phyloP scores from a whole-genome alignment of 2,113 vertebrate genomes.

The Reinhardtius hippoglossoides region DNA sequence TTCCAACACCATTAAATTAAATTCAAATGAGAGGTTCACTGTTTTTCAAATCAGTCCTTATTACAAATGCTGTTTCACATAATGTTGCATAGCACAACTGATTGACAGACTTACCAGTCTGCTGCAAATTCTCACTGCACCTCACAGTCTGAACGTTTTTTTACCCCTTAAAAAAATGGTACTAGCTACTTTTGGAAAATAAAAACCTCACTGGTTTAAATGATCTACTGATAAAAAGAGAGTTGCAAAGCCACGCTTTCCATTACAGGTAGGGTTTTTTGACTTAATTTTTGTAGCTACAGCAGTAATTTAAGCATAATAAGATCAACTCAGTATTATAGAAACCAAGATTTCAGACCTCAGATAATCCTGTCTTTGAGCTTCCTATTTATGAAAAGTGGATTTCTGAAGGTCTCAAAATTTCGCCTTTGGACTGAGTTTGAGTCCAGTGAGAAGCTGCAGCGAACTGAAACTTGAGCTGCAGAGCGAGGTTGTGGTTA shows the following conservation, averaged over 20 bases:
- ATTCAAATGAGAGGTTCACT: slow-evolving; percentile 19
- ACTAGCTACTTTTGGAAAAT: slow-evolving; percentile 14
- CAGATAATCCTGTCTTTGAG: background rate
- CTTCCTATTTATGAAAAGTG: slow-evolving; percentile 11
- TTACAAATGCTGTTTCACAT: slow-evolving; percentile 35
- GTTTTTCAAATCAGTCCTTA: slow-evolving; percentile 10
- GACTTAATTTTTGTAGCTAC: slow-evolving; percentile 6
- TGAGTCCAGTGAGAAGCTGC: slow-evolving; percentile 15
- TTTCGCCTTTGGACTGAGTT: background rate
- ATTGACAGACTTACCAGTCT: background rate
- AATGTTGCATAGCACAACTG: background rate
- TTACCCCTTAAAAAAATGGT: background rate
- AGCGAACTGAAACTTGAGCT: slow-evolving; percentile 23
- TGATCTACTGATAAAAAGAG: background rate
- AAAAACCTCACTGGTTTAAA: slow-evolving; percentile 5
- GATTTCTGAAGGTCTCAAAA: slow-evolving; percentile 10
- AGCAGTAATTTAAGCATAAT: slow-evolving; percentile 20
- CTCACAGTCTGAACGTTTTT: slow-evolving; percentile 5
- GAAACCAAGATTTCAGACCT: background rate
- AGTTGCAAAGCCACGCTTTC: background rate
- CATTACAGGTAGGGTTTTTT: slow-evolving; percentile 12
- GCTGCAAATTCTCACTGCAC: slow-evolving; percentile 5
- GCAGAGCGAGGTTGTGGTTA: slow-evolving; percentile 11
- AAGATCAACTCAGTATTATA: background rate
- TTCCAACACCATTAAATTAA: slow-evolving; percentile 35